Percentiles rank a stretch among this genome's conserved stretches.
These are phyloP conservation scores for Synanceia verrucosa DNA, from an alignment of 2,797 vertebrate species.

Conservation along the genomic window DNA sequence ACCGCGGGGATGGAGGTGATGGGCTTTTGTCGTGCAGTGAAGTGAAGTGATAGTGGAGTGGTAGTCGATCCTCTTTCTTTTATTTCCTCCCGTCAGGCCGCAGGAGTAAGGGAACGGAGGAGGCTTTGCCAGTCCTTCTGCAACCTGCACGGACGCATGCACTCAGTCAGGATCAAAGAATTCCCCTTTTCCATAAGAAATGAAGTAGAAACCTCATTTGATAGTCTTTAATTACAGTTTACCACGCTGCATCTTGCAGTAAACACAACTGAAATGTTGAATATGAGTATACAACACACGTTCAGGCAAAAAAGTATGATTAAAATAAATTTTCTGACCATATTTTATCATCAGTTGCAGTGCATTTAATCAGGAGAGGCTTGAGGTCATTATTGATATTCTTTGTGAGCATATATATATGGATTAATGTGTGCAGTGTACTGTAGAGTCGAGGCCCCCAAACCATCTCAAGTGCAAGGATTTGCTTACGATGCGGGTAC, in stretches of 20 bases:
- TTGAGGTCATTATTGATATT: background rate
- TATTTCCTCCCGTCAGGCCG: conserved; percentile 60
- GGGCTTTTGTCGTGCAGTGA: conserved; percentile 77
- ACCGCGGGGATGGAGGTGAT: conserved; percentile 74
- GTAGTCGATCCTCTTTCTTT: conserved; percentile 60
- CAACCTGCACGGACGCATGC: conserved; percentile 74
- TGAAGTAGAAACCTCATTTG: background rate
- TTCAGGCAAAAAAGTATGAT: background rate
- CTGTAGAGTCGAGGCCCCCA: background rate
- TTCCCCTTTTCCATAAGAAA: background rate
- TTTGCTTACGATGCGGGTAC: conserved; percentile 78
- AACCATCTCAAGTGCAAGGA: conserved; percentile 8
- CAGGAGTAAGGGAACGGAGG: conserved; percentile 76
- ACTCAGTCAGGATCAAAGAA: background rate
- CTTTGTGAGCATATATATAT: background rate
- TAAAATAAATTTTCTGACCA: background rate
- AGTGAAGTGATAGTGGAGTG: conserved; percentile 79
- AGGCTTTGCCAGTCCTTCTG: conserved; percentile 82
- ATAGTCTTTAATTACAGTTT: background rate
- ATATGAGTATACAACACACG: too few species aligned
- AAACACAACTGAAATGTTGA: background rate
- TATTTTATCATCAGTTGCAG: background rate
- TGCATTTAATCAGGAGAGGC: background rate
- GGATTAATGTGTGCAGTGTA: background rate
- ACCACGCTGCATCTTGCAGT: background rate